Evolutionary conservation across 1,140 invertebrate species (phyloP), one percentile per base, ranked within the genome.

Genomic region (Stenopsyche tienmushanensis): DNA sequence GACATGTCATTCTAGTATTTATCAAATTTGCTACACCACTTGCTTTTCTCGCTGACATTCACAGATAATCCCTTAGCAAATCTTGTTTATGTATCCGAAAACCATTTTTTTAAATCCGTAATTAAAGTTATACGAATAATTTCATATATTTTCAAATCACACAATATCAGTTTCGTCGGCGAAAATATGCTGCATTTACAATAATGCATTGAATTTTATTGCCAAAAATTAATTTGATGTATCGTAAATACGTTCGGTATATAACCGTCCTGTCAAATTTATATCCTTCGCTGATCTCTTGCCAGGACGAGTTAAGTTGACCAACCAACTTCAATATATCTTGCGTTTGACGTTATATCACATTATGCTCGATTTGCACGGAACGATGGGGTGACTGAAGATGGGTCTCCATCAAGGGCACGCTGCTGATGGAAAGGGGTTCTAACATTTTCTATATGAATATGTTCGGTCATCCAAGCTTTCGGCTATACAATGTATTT

Each of bases 1-100:
- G 58, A 69, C 49, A 58, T 69, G 67, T 69, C 67, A 60, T 60
- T 60, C 62, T 65, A 47, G 64, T 69, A 69, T 69, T 69, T 69
- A 69, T 69, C 65, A 69, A 69, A 69, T 69, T 69, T 65, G 63
- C 67, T 63, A 57, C 53, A 54, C 62, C 62, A 60, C 64, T 65
- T 65, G 64, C 45, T 42, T 20, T 62, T 23, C 57, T 20, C 17
- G 29, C 67, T 69, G 67, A 50, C 67, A 63, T 63, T 65, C 25
- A 59, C 64, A 65, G 63, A 18, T n/a, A n/a, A n/a, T n/a, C n/a
- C n/a, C n/a, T n/a, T n/a, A n/a, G n/a, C n/a, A n/a, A n/a, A n/a
- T n/a, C n/a, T n/a, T n/a, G n/a, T n/a, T n/a, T n/a, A n/a, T n/a
- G n/a, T n/a, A n/a, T n/a, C n/a, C n/a, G n/a, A n/a, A n/a, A n/a